These are phyloP conservation scores for Laticauda colubrina DNA, from an alignment of 2,113 vertebrate species.

Conservation along the genomic window DNA sequence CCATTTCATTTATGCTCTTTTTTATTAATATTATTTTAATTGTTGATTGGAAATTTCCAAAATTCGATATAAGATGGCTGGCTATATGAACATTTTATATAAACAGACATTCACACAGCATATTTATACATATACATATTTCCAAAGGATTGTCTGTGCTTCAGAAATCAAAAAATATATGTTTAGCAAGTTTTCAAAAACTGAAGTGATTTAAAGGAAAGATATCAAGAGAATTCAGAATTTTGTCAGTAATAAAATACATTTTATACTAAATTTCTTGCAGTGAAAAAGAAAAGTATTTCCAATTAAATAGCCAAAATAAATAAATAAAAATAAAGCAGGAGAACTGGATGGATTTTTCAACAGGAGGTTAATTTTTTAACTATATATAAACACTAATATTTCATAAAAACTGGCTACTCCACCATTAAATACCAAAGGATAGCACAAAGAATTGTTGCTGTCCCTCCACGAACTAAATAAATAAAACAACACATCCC, in stretches of 20 bases:
- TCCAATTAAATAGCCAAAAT: conserved; percentile 22
- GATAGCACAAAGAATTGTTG: neutral
- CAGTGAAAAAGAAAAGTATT: conserved; percentile 26
- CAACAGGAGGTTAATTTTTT: neutral
- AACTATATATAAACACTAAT: conserved; percentile 25
- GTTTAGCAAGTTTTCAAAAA: conserved; percentile 57
- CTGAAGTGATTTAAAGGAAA: neutral
- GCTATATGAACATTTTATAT: neutral
- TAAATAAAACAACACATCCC: neutral
- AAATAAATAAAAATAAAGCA: neutral
- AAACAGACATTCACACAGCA: neutral
- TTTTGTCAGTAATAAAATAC: neutral
- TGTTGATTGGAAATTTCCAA: neutral
- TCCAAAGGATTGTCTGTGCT: neutral
- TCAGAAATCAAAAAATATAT: neutral
- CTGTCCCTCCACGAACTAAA: neutral
- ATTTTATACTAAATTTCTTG: conserved; percentile 13
- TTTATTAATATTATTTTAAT: neutral
- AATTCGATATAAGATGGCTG: neutral
- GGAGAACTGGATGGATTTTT: neutral
- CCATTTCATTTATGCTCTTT: neutral
- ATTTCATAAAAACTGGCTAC: neutral
- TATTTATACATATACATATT: neutral
- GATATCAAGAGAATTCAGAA: conserved; percentile 2
- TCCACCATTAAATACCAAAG: neutral